These are phyloP conservation scores for Semnornis frantzii DNA, from an alignment of 2,113 vertebrate species.

Conservation along the genomic window DNA sequence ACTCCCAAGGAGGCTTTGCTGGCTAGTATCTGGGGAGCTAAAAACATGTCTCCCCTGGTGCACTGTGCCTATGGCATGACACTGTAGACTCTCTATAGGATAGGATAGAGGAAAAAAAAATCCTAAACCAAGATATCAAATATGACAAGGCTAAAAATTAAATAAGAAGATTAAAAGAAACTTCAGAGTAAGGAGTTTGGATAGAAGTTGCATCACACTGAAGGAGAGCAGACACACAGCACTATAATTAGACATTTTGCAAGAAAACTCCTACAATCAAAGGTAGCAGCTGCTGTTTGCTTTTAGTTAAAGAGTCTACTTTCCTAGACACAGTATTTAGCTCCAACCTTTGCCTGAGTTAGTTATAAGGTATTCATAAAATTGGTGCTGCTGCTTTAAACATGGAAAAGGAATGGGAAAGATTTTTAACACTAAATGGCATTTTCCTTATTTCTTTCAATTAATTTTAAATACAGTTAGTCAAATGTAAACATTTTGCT, in stretches of 20 bases:
- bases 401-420: background rate
- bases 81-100: background rate
- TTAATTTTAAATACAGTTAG: background rate
- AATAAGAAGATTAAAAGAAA: background rate
- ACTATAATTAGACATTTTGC: background rate
- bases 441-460: slow-evolving; percentile 23
- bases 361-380: background rate
- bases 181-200: background rate
- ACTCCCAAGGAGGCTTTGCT: background rate
- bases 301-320: slow-evolving; percentile 1
- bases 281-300: background rate
- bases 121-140: background rate
- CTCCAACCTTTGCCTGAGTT: background rate
- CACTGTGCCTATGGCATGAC: background rate
- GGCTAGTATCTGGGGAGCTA: background rate
- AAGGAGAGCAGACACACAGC: background rate
- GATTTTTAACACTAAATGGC: background rate
- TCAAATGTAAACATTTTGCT: background rate
- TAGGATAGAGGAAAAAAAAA: background rate
- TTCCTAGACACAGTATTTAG: background rate
- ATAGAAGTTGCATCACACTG: background rate
- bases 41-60: background rate
- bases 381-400: background rate
- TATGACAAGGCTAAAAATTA: background rate
- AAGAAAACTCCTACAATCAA: background rate